Conservation (phyloP, 2,797 vertebrate genomes). For the Spinus olivaceus region DNA sequence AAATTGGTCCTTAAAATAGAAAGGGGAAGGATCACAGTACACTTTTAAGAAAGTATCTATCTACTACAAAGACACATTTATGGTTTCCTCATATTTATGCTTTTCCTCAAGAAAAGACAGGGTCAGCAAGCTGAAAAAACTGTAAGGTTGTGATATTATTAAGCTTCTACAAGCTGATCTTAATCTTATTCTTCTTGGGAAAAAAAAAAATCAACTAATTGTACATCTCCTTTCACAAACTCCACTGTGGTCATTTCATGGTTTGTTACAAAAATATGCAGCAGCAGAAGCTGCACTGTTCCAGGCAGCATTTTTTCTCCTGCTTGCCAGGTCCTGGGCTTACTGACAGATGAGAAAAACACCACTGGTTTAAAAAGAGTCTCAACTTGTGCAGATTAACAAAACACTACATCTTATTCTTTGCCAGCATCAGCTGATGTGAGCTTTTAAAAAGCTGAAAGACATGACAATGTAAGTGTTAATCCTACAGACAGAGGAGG, state of each 20-base stretch:
- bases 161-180: neutral
- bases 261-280: constrained; percentile 12
- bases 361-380: neutral
- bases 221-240: neutral
- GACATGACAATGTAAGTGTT: neutral
- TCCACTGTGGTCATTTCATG: constrained; percentile 5
- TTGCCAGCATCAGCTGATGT: constrained; percentile 13
- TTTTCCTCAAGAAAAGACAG: constrained; percentile 32
- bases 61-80: constrained; percentile 22
- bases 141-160: neutral
- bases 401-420: constrained; percentile 16
- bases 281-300: constrained; percentile 36
- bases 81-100: constrained; percentile 22
- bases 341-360: constrained; percentile 43
- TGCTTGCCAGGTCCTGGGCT: constrained; percentile 31
- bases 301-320: neutral
- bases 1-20: constrained; percentile 53
- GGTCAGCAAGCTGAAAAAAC: constrained; percentile 9
- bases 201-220: constrained; percentile 17
- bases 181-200: neutral
- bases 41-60: constrained; percentile 7
- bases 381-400: constrained; percentile 3
- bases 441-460: neutral
- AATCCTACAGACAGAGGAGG: neutral
- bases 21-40: constrained; percentile 18